These are phyloP conservation scores for Volucella zonaria DNA, from an alignment of 2,888 invertebrate species.

Conservation along the genomic window DNA sequence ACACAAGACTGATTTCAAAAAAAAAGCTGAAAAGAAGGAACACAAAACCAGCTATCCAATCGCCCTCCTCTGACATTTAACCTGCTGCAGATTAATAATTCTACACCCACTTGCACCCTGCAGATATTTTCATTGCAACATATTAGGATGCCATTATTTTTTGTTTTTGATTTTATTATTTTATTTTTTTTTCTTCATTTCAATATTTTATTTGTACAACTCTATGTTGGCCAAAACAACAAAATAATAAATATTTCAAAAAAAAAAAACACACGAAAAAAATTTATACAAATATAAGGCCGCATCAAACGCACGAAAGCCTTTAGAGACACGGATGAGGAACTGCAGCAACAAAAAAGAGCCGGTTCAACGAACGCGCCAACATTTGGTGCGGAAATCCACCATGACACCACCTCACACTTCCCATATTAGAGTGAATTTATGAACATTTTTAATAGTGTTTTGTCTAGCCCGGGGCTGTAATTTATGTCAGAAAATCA, in stretches of 20 bases:
- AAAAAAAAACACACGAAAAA: conserved; percentile 23
- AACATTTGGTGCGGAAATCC: conserved; percentile 62
- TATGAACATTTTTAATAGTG: conserved; percentile 75
- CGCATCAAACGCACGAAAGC: conserved; percentile 59
- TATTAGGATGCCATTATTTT: conserved; percentile 47
- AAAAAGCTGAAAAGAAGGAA: conserved; percentile 8
- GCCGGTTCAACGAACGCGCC: conserved; percentile 68
- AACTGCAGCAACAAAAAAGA: conserved; percentile 27
- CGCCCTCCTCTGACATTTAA: conserved; percentile 58
- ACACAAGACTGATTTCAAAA: not conserved
- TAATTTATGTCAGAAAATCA: conserved; percentile 76
- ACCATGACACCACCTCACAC: conserved; percentile 54
- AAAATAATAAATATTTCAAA: conserved; percentile 14
- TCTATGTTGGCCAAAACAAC: conserved; percentile 25
- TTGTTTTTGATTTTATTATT: conserved; percentile 5
- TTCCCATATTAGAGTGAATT: conserved; percentile 73
- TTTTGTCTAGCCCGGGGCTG: conserved; percentile 74
- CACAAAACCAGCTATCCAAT: conserved; percentile 49
- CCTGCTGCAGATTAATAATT: conserved; percentile 52
- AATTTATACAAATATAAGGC: conserved; percentile 51
- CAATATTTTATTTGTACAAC: conserved; percentile 18
- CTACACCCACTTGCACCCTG: conserved; percentile 25
- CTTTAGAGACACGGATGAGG: not conserved
- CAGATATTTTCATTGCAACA: conserved; percentile 48
- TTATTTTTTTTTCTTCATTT: conserved; percentile 16